A percentile compares a stretch with the other conserved stretches of the same genome.
Evolutionary conservation across 2,888 invertebrate genomes (phyloP).

Genomic region (Bombylius major): DNA sequence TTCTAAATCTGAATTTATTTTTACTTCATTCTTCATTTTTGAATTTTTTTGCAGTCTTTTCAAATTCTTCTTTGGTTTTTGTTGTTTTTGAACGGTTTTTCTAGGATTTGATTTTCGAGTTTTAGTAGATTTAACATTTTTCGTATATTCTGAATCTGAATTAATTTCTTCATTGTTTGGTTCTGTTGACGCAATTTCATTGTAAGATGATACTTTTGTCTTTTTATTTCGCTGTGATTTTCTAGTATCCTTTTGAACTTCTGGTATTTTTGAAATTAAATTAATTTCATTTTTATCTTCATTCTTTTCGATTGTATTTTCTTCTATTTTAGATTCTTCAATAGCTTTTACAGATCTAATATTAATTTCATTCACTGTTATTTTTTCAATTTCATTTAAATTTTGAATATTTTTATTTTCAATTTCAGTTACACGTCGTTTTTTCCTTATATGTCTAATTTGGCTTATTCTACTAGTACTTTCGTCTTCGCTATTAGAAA

Average conservation of each 20-base stretch:
- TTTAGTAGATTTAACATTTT: too few relatives aligned
- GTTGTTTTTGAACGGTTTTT: too few relatives aligned
- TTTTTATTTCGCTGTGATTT: not conserved
- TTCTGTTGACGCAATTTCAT: not conserved
- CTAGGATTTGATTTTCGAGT: too few relatives aligned
- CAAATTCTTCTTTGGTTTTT: not conserved
- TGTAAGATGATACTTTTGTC: not conserved
- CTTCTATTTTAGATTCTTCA: too few relatives aligned
- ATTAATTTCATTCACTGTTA: too few relatives aligned
- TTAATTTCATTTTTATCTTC: not conserved
- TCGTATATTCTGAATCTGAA: too few relatives aligned
- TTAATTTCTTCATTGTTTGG: too few relatives aligned
- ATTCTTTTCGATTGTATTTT: too few relatives aligned
- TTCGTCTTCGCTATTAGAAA: constrained; percentile 56
- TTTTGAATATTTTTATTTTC: too few relatives aligned
- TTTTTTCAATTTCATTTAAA: too few relatives aligned
- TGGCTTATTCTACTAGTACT: constrained; percentile 29
- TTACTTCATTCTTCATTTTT: not conserved
- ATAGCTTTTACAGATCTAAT: too few relatives aligned
- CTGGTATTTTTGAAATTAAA: not conserved
- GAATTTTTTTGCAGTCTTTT: not conserved
- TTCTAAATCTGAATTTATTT: not conserved
- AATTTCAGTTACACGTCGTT: constrained; percentile 32
- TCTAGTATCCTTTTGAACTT: not conserved
- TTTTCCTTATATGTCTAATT: constrained; percentile 46